Evolutionary conservation across 2,888 invertebrate species (phyloP).

Genomic region (Cenopis cana): DNA sequence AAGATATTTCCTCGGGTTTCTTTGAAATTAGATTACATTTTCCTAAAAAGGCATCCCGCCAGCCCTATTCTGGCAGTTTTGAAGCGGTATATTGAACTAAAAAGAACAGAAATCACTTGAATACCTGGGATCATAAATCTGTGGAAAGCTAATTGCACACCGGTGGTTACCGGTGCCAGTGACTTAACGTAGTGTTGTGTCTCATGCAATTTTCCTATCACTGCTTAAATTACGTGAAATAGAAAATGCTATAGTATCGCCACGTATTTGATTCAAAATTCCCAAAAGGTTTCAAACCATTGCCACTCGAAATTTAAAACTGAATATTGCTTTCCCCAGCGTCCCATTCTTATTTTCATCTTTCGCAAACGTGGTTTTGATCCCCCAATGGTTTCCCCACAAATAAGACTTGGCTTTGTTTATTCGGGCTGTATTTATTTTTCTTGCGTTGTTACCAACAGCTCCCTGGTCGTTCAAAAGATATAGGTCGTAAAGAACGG

Average conservation of each 20-base stretch:
- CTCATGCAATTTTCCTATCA: no score
- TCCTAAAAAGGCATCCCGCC: background rate
- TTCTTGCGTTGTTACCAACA: conserved; percentile 69
- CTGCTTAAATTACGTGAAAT: background rate
- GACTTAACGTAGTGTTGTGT: no score
- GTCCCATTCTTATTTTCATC: conserved; percentile 64
- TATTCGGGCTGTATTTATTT: conserved; percentile 76
- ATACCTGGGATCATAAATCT: background rate
- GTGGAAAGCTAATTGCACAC: background rate
- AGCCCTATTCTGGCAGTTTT: background rate
- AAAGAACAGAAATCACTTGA: background rate
- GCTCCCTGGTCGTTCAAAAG: conserved; percentile 54
- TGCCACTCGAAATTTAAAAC: conserved; percentile 19
- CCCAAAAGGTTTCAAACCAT: background rate
- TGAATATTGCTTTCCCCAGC: conserved; percentile 47
- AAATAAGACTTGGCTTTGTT: conserved; percentile 76
- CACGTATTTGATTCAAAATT: background rate
- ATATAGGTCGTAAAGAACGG: background rate
- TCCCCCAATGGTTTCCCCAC: conserved; percentile 76
- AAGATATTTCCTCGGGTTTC: conserved; percentile 12
- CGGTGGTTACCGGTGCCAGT: no score
- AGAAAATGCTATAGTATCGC: background rate
- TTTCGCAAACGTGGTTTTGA: conserved; percentile 65
- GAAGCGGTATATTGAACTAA: background rate
- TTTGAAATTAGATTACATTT: conserved; percentile 27